Evolutionary conservation across 2,888 invertebrate genomes (phyloP), one percentile per base, ranked within the genome.

Genomic region (Orthonychiurus folsomi): DNA sequence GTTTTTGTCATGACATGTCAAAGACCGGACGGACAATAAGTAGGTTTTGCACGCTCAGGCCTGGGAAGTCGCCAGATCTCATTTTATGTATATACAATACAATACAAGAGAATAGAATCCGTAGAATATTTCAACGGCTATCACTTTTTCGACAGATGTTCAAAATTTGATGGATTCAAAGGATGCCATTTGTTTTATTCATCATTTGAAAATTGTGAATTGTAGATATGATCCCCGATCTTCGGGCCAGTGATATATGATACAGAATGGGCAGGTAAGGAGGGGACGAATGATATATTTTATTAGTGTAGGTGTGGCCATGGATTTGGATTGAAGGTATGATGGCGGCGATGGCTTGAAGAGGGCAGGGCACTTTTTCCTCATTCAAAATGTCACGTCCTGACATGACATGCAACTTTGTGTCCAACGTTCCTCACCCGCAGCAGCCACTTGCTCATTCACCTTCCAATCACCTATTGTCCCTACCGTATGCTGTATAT

Each of bases 281-380:
- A 5, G 37, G 5, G 37, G 37, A 37, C 5, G 37, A 37, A 15
- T 37, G 37, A 5, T 37, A 37, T 37, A 37, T 37, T 37, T 37
- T 37, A 37, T 37, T 37, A 37, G 9, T 37, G 37, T 37, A 37
- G 37, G 37, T 37, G 37, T 37, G 37, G 37, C 37, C 37, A 37
- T 37, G 37, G 37, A 37, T 37, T n/a, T 37, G 37, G 37, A 37
- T 37, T 37, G 37, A 37, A 37, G 37, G 37, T 37, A 37, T 37
- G 37, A 37, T 37, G 37, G 37, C 37, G 37, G 37, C 37, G 5
- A n/a, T n/a, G n/a, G n/a, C n/a, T n/a, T n/a, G n/a, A 37, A 37
- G 37, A 37, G 37, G 37, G 37, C 37, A 37, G 37, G 37, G 37
- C 15, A 9, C 37, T 37, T 37, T 37, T n/a, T n/a, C 15, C 37